A percentile compares a stretch with the other conserved stretches of the same genome.
Evolutionary conservation across 2,113 vertebrate species (phyloP).

Genomic region (Elgaria multicarinata): DNA sequence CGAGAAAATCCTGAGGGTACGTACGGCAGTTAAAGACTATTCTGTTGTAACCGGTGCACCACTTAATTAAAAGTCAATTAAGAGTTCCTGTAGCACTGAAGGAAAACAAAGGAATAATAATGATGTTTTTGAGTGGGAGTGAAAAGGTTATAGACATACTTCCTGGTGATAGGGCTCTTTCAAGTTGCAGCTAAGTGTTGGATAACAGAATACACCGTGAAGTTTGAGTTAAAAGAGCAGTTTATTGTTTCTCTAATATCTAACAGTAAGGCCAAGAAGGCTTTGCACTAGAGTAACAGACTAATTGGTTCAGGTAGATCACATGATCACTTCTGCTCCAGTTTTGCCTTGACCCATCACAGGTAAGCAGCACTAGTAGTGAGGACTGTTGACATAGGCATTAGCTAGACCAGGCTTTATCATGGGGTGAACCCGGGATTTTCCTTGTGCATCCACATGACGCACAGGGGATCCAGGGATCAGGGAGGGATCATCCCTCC

Average conservation of each 20-base stretch:
- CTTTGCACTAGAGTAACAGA: neutral
- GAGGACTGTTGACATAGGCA: too few species aligned
- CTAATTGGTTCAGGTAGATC: neutral
- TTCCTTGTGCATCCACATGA: too few species aligned
- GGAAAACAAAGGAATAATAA: constrained; percentile 59
- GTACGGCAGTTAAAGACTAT: constrained; percentile 30
- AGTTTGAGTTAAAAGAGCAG: neutral
- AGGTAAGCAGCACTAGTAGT: neutral
- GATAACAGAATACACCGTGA: constrained; percentile 8
- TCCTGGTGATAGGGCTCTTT: constrained; percentile 45
- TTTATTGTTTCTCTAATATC: neutral
- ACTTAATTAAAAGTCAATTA: constrained; percentile 75
- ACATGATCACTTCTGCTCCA: neutral
- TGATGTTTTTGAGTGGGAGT: constrained; percentile 33
- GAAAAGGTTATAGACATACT: constrained; percentile 48
- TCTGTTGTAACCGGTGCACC: constrained; percentile 38
- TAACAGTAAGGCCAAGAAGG: too few species aligned
- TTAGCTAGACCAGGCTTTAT: too few species aligned
- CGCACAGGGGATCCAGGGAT: too few species aligned
- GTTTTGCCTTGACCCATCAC: neutral
- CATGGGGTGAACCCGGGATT: too few species aligned
- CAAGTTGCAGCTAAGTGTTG: constrained; percentile 11
- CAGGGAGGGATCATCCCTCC: too few species aligned
- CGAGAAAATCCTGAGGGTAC: constrained; percentile 54
- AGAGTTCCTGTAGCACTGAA: constrained; percentile 58